A percentile compares a stretch with the other conserved stretches of the same genome.
phyloP scores from a whole-genome alignment of 2,797 vertebrate species.

The Hippoglossus hippoglossus region DNA sequence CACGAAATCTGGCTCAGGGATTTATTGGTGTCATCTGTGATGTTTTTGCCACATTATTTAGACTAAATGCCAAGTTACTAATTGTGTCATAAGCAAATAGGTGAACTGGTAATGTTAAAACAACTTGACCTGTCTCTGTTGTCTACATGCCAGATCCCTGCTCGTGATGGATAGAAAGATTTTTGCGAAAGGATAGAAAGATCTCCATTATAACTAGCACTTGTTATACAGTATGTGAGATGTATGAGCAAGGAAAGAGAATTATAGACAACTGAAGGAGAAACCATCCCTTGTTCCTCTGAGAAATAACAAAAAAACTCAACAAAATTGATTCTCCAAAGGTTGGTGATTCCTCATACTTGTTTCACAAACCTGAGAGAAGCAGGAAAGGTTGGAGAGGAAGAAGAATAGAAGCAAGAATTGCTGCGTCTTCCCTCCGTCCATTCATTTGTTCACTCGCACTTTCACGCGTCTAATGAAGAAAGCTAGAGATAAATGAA shows the following conservation, averaged over 20 bases:
- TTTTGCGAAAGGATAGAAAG: constrained; percentile 14
- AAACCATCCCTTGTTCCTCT: constrained; percentile 14
- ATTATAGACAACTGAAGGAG: constrained; percentile 6
- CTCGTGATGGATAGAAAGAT: not conserved
- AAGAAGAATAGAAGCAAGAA: constrained; percentile 16
- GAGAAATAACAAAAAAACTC: constrained; percentile 36
- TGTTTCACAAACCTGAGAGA: constrained; percentile 30
- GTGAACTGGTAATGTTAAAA: not conserved
- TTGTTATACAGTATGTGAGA: constrained; percentile 16
- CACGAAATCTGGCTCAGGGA: not conserved
- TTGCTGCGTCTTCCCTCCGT: constrained; percentile 1
- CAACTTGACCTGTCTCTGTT: not conserved
- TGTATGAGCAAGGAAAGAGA: constrained; percentile 23
- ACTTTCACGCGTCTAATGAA: constrained; percentile 44
- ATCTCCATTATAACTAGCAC: constrained; percentile 2
- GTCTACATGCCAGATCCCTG: not conserved
- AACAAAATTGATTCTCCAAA: constrained; percentile 41
- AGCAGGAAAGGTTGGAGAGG: constrained; percentile 1
- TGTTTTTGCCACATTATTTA: not conserved
- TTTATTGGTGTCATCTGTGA: not conserved
- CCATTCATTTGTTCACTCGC: constrained; percentile 45
- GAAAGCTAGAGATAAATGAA: constrained; percentile 50
- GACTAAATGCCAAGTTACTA: not conserved
- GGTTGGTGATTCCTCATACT: constrained; percentile 20
- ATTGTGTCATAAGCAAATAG: constrained; percentile 6